Evolutionary conservation across 2,113 vertebrate genomes (phyloP), one percentile per base, ranked within the genome.

Genomic region (Gasterosteus aculeatus): DNA sequence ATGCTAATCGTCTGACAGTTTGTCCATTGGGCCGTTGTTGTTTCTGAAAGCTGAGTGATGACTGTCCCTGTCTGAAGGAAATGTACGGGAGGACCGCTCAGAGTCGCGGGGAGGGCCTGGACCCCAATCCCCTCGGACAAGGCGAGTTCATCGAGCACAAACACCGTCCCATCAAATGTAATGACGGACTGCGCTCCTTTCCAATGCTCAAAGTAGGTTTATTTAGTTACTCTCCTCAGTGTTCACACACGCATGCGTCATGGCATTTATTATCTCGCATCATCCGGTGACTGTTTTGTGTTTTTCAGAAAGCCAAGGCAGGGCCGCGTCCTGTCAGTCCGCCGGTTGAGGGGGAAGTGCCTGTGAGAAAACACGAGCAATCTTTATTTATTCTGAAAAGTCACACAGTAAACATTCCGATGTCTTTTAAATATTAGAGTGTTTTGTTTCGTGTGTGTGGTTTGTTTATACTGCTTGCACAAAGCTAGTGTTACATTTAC

Each of bases 111-210:
- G 64, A 80, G 33, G 85, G 92, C 35, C 72, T 96, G 67, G 93
- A 94, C 69, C 94, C 93, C 2, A 91, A 91, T 38, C 92, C 91
- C 54, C 63, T 80, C 0, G 86, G 64, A 51, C 64, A 29, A 51
- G 95, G 95, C 81, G 94, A 96, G 63, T 95, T 84, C 79, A 94
- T 95, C 56, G 92, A 95, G 75, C 93, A 95, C 81, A 87, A 22
- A 60, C 88, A 92, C 82, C 85, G 79, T 49, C 85, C 83, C 2
- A 44, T 96, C 38, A 72, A 64, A 5, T 97, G 96, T 70, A 87
- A 60, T 51, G 76, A 22, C 26, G 82, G 69, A 5, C 69, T 88
- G 11, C 89, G 62, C 51, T 59, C 92, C 38, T 95, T 95, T 67
- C 89, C 94, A 0, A 89, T 93, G 72, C 83, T 95, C 49, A 93